A percentile compares a stretch with the other conserved stretches of the same genome.
Evolutionary conservation across 2,888 invertebrate species (phyloP).

Genomic region (Phragmatobia fuliginosa): DNA sequence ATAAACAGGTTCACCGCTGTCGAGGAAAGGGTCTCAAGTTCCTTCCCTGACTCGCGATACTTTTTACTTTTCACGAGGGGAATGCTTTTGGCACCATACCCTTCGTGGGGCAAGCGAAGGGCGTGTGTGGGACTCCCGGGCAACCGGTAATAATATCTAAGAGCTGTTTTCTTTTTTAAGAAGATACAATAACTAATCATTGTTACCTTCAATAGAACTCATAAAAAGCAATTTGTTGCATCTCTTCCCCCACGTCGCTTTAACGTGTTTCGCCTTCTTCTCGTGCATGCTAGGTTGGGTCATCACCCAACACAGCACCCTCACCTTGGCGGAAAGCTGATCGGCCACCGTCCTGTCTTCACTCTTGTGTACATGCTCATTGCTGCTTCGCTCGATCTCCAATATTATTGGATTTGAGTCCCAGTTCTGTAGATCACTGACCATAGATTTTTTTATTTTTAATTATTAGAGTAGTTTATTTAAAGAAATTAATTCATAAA

Average conservation of each 20-base stretch:
- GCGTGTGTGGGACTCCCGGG: too few species aligned
- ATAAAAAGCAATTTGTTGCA: constrained; percentile 96
- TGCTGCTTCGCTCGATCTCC: constrained; percentile 72
- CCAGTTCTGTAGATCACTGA: not conserved
- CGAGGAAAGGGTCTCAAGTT: too few species aligned
- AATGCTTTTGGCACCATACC: too few species aligned
- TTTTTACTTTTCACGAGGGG: too few species aligned
- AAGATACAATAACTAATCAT: not conserved
- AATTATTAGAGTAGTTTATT: not conserved
- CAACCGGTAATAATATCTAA: not conserved
- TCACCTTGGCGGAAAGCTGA: constrained; percentile 90
- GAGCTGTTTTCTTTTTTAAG: not conserved
- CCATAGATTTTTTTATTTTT: not conserved
- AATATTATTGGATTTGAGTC: constrained; percentile 59
- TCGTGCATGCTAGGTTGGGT: constrained; percentile 96
- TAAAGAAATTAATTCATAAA: not conserved
- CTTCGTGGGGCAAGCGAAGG: too few species aligned
- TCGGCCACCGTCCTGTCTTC: constrained; percentile 90
- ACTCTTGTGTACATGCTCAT: constrained; percentile 90
- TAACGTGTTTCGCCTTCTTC: constrained; percentile 96
- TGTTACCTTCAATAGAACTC: constrained; percentile 91
- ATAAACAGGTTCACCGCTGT: too few species aligned
- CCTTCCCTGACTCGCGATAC: too few species aligned
- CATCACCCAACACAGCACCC: constrained; percentile 98
- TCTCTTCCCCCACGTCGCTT: constrained; percentile 97